Evolutionary conservation across 92 coral and sea anemone species (phyloP).

Genomic region (Bergia puertoricense): DNA sequence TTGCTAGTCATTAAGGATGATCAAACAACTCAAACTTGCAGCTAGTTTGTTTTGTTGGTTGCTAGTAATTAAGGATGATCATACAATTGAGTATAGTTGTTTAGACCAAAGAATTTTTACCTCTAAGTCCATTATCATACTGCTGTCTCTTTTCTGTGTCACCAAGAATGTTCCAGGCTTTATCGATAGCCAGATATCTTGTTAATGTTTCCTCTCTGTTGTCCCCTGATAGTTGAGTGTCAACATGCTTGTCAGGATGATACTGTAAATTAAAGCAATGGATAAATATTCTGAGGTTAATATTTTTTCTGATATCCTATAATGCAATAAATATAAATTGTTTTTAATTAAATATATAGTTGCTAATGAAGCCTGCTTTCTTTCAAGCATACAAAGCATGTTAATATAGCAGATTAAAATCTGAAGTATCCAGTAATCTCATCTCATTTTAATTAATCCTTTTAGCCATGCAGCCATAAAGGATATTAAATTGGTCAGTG

Average conservation of each 20-base stretch:
- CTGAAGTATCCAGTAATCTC: too few relatives aligned
- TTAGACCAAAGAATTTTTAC: conserved; percentile 33
- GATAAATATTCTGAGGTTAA: background rate
- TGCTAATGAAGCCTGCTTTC: too few relatives aligned
- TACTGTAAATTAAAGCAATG: conserved; percentile 47
- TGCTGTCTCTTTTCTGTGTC: conserved; percentile 57
- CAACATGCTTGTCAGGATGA: conserved; percentile 85
- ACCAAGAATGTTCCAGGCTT: conserved; percentile 88
- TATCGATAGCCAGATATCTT: conserved; percentile 64
- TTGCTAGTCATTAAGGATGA: background rate
- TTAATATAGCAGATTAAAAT: too few relatives aligned
- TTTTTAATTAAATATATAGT: too few relatives aligned
- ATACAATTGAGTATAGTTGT: too few relatives aligned
- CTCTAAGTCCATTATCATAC: conserved; percentile 85
- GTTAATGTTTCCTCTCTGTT: conserved; percentile 60
- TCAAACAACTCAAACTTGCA: too few relatives aligned
- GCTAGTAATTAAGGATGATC: background rate
- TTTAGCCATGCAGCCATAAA: too few relatives aligned
- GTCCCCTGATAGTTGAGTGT: conserved; percentile 32
- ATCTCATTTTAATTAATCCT: too few relatives aligned
- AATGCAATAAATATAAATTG: too few relatives aligned
- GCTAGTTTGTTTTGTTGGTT: too few relatives aligned
- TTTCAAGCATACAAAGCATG: too few relatives aligned
- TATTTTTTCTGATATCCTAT: background rate
- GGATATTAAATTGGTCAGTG: too few relatives aligned